A percentile compares a stretch with the other conserved stretches of the same genome.
Evolutionary conservation across 2,797 vertebrate genomes (phyloP).

Genomic region (Coendou prehensilis): DNA sequence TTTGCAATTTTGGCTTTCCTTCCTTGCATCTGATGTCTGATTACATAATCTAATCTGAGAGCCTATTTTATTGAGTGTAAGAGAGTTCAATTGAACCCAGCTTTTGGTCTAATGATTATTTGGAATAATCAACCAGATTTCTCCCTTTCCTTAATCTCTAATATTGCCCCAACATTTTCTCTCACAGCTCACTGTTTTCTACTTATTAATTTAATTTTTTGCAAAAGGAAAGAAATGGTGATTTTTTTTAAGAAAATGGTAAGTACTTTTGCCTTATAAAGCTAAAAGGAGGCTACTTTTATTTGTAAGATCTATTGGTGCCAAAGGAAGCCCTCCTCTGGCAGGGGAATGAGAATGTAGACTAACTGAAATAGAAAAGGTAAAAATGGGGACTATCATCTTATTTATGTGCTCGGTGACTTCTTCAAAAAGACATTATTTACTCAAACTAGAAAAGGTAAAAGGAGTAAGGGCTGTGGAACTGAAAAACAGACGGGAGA

Average conservation of each 20-base stretch:
- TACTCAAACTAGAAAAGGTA: not conserved
- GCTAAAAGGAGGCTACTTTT: not conserved
- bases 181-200: not conserved
- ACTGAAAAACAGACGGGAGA: not conserved
- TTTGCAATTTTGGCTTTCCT: not conserved
- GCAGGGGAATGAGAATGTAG: not conserved
- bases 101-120: not conserved
- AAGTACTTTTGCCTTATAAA: not conserved
- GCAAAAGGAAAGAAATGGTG: not conserved
- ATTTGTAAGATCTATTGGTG: not conserved
- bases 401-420: not conserved
- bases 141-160: not conserved
- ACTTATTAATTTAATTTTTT: slow-evolving; percentile 46
- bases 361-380: not conserved
- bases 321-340: not conserved
- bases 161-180: slow-evolving; percentile 12
- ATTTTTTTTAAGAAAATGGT: not conserved
- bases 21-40: not conserved
- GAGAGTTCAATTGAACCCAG: not conserved
- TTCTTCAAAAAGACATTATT: not conserved
- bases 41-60: not conserved
- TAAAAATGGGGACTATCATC: not conserved
- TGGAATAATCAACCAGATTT: not conserved
- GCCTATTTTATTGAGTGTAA: not conserved
- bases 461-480: not conserved